Evolutionary conservation across 2,113 vertebrate genomes (phyloP).

Genomic region (Chaenocephalus aceratus): DNA sequence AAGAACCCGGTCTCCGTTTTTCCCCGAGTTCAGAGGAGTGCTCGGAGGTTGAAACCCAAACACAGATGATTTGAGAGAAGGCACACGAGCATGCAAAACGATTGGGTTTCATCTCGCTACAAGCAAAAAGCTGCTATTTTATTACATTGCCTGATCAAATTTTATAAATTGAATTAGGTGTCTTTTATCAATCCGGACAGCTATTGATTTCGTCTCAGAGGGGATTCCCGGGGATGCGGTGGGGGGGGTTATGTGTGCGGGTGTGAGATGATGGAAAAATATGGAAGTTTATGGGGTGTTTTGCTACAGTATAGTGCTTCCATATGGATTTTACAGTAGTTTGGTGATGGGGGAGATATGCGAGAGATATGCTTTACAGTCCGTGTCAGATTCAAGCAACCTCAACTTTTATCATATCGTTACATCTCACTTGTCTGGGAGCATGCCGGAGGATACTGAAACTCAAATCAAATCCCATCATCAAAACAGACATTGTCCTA

Average conservation of each 20-base stretch:
- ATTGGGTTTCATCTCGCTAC: constrained; percentile 57
- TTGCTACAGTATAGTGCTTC: constrained; percentile 54
- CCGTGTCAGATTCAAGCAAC: constrained; percentile 26
- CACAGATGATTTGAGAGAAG: constrained; percentile 57
- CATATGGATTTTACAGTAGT: constrained; percentile 63
- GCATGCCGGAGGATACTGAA: constrained; percentile 13
- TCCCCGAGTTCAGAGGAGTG: constrained; percentile 26
- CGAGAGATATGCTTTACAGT: constrained; percentile 42
- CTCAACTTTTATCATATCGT: constrained; percentile 16
- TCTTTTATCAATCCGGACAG: constrained; percentile 63
- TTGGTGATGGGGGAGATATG: constrained; percentile 42
- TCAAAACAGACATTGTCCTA: neutral
- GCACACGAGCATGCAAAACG: constrained; percentile 69
- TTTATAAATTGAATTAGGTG: constrained; percentile 68
- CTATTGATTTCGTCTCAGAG: constrained; percentile 60
- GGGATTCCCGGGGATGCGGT: constrained; percentile 23
- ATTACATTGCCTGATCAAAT: constrained; percentile 71
- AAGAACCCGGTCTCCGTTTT: constrained; percentile 19
- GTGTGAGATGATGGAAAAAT: constrained; percentile 60
- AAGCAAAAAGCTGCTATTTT: constrained; percentile 54
- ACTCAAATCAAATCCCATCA: neutral
- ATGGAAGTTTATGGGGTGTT: constrained; percentile 40
- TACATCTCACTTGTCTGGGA: neutral
- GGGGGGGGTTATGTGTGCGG: constrained; percentile 19
- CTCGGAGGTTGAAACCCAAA: constrained; percentile 64